Base-by-base conservation (phyloP, 2,888 invertebrate genomes). In the Ditula angustiorana region DNA sequence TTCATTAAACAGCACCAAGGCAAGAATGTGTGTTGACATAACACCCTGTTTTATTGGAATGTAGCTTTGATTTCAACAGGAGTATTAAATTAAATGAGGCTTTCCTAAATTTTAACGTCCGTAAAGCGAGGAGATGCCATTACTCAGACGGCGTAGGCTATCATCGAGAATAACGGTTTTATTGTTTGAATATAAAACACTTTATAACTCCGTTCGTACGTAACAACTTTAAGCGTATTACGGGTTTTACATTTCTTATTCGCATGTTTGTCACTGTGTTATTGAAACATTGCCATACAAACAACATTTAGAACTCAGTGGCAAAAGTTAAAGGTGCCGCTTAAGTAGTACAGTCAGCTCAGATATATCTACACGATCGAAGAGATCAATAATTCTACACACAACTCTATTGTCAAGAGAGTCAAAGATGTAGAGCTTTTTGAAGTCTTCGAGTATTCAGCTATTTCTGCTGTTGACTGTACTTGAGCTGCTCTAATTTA, bases 151-250 rank as follows among this genome's bases (percentile, higher is more conserved):
- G 87, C 83, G 83, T 88, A 85, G 86, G 87, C 79, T 83, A 79
- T 87, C 85, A 80, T 82, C 78, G 77, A 74, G 82, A 85, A 86
- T 84, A 86, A 85, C 85, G 83, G 77, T 89, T 92, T 92, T 89
- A 92, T 85, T 86, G 88, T 89, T 86, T 76, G 85, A 86, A 82
- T 87, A 86, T 90, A 88, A 91, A 88, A 86, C 79, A 80, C 85
- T 88, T 88, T 87, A 89, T 80, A 81, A 78, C 86, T 75, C 81
- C 58, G 50, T 67, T 67, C 58, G 65, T 49, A 59, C 61, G 67
- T 69, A 50, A 67, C 69, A 64, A 46, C 49, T 66, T 61, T 46
- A 65, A 1, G 46, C 33, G 44, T 41, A 50, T 33, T 24, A 56
- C 26, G 28, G 13, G 26, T 37, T 62, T 33, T n/a, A 35, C 8